Evolutionary conservation across 2,113 vertebrate genomes (phyloP).

Genomic region (Crotalus helleri): DNA sequence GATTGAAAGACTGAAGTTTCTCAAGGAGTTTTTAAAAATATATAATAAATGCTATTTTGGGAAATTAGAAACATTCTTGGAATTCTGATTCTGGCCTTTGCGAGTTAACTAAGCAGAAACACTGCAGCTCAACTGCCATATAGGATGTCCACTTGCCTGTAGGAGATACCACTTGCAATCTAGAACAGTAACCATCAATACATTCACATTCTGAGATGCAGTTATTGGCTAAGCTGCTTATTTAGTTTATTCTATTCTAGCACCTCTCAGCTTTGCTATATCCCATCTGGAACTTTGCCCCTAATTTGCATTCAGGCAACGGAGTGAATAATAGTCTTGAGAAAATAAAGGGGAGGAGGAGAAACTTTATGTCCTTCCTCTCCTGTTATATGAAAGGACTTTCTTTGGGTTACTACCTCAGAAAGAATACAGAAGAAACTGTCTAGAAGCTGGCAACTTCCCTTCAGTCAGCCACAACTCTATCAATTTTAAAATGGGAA

Average conservation of each 20-base stretch:
- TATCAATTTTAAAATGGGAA: no score
- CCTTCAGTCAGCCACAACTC: background rate
- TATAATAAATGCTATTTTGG: background rate
- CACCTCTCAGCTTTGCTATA: background rate
- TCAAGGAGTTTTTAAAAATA: background rate
- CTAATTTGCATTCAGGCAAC: background rate
- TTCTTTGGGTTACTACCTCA: background rate
- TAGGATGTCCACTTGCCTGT: background rate
- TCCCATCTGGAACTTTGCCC: background rate
- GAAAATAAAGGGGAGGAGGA: background rate
- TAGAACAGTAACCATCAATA: background rate
- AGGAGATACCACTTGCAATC: background rate
- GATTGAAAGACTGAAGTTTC: background rate
- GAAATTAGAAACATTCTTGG: slow-evolving; percentile 14
- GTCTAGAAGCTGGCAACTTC: background rate
- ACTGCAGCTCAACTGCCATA: background rate
- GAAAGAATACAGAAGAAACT: background rate
- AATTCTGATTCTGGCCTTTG: background rate
- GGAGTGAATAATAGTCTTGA: background rate
- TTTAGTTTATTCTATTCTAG: no score
- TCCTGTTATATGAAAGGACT: background rate
- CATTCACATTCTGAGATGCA: background rate
- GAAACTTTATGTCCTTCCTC: background rate
- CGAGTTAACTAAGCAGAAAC: background rate
- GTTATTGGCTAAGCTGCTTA: background rate